Evolutionary conservation across 1,140 invertebrate genomes (phyloP).

Genomic region (Drosophila fuyamai): DNA sequence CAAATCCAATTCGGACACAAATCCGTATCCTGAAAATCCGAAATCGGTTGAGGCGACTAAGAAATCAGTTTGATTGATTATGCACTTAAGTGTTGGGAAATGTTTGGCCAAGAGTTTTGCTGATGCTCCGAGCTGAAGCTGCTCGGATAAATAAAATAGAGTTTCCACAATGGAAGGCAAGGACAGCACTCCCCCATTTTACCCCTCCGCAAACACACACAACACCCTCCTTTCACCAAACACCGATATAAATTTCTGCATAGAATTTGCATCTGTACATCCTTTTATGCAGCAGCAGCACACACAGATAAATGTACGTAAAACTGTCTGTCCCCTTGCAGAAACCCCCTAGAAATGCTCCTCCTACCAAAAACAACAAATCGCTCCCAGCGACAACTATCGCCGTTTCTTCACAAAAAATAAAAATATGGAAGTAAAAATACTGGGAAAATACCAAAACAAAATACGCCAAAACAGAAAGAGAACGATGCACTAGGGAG

Average conservation of each 20-base stretch:
- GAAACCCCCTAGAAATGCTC: not conserved
- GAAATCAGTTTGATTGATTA: slow-evolving; percentile 83
- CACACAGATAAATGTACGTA: slow-evolving; percentile 66
- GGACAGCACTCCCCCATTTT: slow-evolving; percentile 8
- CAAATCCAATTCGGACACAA: slow-evolving; percentile 35
- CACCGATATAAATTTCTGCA: slow-evolving; percentile 22
- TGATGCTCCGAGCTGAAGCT: slow-evolving; percentile 23
- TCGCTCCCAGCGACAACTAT: slow-evolving; percentile 75
- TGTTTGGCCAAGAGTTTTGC: slow-evolving; percentile 48
- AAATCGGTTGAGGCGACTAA: slow-evolving; percentile 53
- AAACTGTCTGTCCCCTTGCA: slow-evolving; percentile 52
- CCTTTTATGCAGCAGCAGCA: slow-evolving; percentile 62
- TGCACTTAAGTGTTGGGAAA: slow-evolving; percentile 75
- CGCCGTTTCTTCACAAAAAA: slow-evolving; percentile 23
- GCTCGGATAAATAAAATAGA: slow-evolving; percentile 72
- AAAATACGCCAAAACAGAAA: slow-evolving; percentile 18
- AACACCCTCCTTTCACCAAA: not conserved
- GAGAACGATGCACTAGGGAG: not conserved
- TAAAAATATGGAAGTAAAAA: slow-evolving; percentile 8
- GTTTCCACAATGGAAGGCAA: slow-evolving; percentile 41
- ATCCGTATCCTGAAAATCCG: slow-evolving; percentile 37
- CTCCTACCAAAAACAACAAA: slow-evolving; percentile 52
- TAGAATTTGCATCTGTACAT: slow-evolving; percentile 75
- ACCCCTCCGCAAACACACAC: not conserved
- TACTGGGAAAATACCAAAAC: slow-evolving; percentile 40